Evolutionary conservation across 2,888 invertebrate species (phyloP), one percentile per base, ranked within the genome.

Genomic region (Microctonus brassicae): DNA sequence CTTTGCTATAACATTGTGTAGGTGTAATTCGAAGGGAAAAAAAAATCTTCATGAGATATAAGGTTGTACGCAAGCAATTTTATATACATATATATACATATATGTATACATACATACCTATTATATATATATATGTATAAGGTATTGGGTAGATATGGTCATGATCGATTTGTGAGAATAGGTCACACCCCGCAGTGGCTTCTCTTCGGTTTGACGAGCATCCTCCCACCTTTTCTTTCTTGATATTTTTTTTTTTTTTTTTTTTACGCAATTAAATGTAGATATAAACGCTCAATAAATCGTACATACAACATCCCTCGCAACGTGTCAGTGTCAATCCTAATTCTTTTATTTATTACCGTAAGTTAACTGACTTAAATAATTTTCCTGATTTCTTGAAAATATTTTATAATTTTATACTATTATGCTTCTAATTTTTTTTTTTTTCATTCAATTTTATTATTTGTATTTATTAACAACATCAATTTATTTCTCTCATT

Each of bases 91-190:
- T 10, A 1, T 36, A 10, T n/a, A n/a, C 7, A 6, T 4, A 47
- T 36, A 10, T 36, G 10, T 36, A 33, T n/a, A n/a, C 6, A 5
- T 4, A 39, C 39, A 5, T 39, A 39, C 13, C 13, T 39, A n/a
- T 1, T 47, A 17, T n/a, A 47, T 47, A 47, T n/a, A 47, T 47
- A 47, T n/a, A 47, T 47, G 7, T 47, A 7, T n/a, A 47, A 9
- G 47, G 47, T 47, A 47, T 47, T 47, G 47, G 47, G 47, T 47
- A 17, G 47, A 47, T 17, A 47, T 47, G 47, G 17, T 67, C 67
- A 71, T 73, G 73, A 74, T 76, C 73, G 73, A 75, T 75, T 73
- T 70, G 68, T 64, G 65, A 73, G 74, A 76, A 75, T 76, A 70
- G 76, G 75, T 75, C 75, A 74, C 75, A 75, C 73, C 73, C 70